Base-by-base conservation (phyloP, 2,113 vertebrate genomes). In the Zosterops hypoxanthus region DNA sequence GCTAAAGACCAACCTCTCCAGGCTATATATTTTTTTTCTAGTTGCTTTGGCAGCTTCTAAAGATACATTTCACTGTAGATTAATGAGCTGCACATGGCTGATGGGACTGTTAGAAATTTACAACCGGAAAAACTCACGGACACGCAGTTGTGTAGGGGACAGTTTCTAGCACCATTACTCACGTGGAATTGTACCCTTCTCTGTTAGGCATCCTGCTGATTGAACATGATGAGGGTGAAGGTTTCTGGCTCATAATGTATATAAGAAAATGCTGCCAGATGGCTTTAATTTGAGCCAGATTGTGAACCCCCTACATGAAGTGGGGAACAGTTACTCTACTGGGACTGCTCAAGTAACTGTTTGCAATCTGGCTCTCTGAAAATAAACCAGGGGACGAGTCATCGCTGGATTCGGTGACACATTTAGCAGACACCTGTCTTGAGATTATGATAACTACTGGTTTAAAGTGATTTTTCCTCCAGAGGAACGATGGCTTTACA, bases 151-250 rank as follows among this genome's bases (percentile, higher is more conserved):
- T 75, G 92, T 44, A 93, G 85, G 90, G 94, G 90, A 95, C 90
- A 86, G 90, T 88, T 86, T 88, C 86, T 88, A 90, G 85, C 90
- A 96, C 85, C 88, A 81, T 92, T 86, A 83, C 76, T 92, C 94
- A 90, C 44, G 18, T 86, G 64, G 75, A 94, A 92, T 78, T 83
- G 95, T 26, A 82, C 88, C 93, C 94, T 90, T 90, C 90, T 92
- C 96, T 91, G 93, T 96, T 94, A 96, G 94, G 92, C 85, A 78
- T 96, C 96, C 92, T 75, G 93, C 82, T 96, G 96, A 95, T 96
- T 97, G 94, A 95, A 97, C 96, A 94, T 94, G 96, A 97, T 95
- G 95, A 95, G 95, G 96, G 91, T 95, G 96, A 95, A 95, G 86
- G 91, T 93, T 95, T 96, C 88, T 96, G 95, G 87, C 92, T 94